These are phyloP conservation scores for Hexactinellida sp. DNA, from an alignment of 37 sponge, comb jelly and placozoan species.

Conservation along the genomic window DNA sequence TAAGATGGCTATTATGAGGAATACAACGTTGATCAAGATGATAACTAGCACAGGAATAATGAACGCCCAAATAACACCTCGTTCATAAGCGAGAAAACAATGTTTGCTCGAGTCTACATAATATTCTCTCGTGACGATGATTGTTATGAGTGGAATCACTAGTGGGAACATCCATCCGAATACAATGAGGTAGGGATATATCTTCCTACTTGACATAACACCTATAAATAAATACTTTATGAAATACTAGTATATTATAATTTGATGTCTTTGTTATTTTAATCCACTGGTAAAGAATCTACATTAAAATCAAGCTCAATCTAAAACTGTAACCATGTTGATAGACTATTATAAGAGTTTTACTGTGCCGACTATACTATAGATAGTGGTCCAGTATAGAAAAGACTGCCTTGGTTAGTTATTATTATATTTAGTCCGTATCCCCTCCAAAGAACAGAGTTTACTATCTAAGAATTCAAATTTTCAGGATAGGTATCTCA, in stretches of 20 bases:
- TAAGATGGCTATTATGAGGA: neutral
- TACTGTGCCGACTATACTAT: too few species aligned
- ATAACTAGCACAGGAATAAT: neutral
- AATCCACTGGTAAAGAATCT: too few species aligned
- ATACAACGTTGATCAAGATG: neutral
- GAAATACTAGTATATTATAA: neutral
- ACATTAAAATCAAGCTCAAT: too few species aligned
- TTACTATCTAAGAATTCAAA: too few species aligned
- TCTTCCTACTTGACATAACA: neutral
- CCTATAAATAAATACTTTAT: neutral
- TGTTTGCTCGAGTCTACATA: neutral
- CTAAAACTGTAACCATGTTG: too few species aligned
- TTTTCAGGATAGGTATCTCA: too few species aligned
- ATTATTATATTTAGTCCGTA: too few species aligned
- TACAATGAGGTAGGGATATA: neutral
- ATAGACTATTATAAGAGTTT: too few species aligned
- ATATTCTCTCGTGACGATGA: neutral
- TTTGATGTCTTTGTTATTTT: neutral
- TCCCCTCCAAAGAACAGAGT: too few species aligned
- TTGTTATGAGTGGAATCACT: neutral
- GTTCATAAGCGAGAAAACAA: neutral
- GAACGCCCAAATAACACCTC: neutral
- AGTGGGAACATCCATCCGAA: neutral
- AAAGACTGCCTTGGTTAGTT: too few species aligned
- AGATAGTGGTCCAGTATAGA: too few species aligned